Evolutionary conservation across 1,140 invertebrate species (phyloP).

Genomic region (Steinernema khuongi): DNA sequence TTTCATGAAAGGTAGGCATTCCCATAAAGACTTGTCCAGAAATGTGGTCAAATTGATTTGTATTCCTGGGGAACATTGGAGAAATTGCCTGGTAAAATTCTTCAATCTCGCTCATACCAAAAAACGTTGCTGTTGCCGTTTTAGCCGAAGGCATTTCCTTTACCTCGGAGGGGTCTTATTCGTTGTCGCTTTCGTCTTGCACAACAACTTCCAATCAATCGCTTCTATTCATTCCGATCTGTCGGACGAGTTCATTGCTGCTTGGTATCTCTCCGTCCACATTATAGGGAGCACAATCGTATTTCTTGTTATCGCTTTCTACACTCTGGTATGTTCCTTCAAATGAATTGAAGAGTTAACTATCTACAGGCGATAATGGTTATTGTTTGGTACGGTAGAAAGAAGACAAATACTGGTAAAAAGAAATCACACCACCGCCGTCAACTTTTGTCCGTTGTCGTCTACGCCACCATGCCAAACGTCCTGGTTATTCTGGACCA

Average conservation of each 20-base stretch:
- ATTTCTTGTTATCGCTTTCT: background rate
- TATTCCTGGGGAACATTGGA: no score
- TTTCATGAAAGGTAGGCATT: background rate
- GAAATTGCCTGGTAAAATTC: no score
- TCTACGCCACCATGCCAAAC: background rate
- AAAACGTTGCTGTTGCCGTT: no score
- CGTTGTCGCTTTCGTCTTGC: background rate
- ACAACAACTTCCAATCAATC: background rate
- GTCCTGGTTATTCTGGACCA: background rate
- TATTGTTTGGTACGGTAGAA: background rate
- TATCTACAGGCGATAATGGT: background rate
- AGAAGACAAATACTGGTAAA: background rate
- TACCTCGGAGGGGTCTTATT: background rate
- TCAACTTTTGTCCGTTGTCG: background rate
- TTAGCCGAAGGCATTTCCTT: background rate
- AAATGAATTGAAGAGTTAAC: background rate
- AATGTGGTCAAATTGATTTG: no score
- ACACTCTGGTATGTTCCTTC: background rate
- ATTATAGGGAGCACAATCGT: background rate
- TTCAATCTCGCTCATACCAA: no score
- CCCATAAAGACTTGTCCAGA: no score
- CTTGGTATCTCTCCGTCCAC: background rate
- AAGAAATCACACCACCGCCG: background rate
- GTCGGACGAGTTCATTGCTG: background rate
- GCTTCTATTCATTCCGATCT: background rate